These are phyloP conservation scores for Bombylius major DNA, from an alignment of 2,888 invertebrate genomes.

Conservation along the genomic window DNA sequence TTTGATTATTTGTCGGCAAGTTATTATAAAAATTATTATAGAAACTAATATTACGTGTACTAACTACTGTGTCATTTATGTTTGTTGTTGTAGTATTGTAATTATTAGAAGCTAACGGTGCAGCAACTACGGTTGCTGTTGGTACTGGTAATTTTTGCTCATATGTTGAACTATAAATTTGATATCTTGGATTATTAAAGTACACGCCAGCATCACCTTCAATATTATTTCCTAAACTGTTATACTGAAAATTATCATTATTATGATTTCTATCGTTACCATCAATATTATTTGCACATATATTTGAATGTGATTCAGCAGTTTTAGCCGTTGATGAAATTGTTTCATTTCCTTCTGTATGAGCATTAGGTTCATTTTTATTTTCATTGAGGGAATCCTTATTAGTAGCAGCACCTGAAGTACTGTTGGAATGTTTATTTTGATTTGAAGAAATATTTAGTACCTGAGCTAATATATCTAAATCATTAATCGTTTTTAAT, in stretches of 20 bases:
- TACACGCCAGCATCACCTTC: too few species aligned
- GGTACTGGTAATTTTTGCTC: too few species aligned
- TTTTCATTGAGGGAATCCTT: background rate
- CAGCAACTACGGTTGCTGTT: too few species aligned
- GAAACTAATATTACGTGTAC: background rate
- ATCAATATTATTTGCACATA: background rate
- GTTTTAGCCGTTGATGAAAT: background rate
- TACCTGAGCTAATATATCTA: constrained; percentile 79
- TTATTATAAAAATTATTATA: background rate
- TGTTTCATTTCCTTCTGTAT: background rate
- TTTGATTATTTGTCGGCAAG: background rate
- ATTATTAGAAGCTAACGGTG: too few species aligned
- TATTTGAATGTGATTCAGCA: background rate
- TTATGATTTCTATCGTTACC: background rate
- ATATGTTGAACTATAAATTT: too few species aligned
- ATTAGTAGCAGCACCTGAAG: background rate
- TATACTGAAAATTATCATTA: background rate
- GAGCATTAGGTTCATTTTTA: background rate
- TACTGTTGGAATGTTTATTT: background rate
- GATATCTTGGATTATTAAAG: too few species aligned
- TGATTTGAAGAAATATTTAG: constrained; percentile 28
- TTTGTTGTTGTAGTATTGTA: background rate
- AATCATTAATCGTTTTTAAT: constrained; percentile 81
- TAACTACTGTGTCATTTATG: background rate
- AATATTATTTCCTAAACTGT: background rate